Evolutionary conservation across 1,140 invertebrate species (phyloP), one percentile per base, ranked within the genome.

Genomic region (Xylocopa sonorina): DNA sequence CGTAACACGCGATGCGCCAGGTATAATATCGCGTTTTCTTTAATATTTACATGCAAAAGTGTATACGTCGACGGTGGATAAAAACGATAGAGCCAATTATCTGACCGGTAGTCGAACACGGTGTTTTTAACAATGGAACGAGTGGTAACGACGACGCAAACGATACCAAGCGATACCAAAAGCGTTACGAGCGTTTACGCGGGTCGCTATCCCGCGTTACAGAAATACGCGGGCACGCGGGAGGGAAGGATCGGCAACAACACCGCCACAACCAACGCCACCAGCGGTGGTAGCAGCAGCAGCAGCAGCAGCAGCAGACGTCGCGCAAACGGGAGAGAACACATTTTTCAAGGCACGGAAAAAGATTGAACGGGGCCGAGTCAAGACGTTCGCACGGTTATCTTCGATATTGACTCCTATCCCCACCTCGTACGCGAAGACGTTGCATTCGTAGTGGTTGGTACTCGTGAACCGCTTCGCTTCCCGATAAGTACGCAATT

Each of bases 331-430:
- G 51, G 32, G 62, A 78, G 78, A 29, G 41, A 41, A 60, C 58
- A 21, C 57, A 75, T 58, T 75, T 74, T 80, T 75, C 71, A 72
- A 46, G 38, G 24, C 51, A 48, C 41, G 53, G 60, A 64, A 75
- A 64, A 75, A 67, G 60, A 75, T 64, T 38, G 50, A 67, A 55
- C 62, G 43, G 21, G 34, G 72, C 53, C 78, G 72, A 80, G 75
- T 60, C 71, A 76, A 80, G 78, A 75, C 63, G 68, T 80, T 80
- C 78, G 69, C 77, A 78, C 68, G 77, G 68, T 78, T 73, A 78
- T 78, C 77, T 73, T 78, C 77, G 77, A 78, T 78, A 78, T 73
- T 72, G 77, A 64, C 77, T 78, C 38, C 48, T 53, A 46, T 43
- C 68, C 32, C 67, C 34, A 34, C 64, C 38, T 7, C n/a, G 2